Conservation (phyloP, 2,113 vertebrate genomes). For the Montifringilla adamsi region DNA sequence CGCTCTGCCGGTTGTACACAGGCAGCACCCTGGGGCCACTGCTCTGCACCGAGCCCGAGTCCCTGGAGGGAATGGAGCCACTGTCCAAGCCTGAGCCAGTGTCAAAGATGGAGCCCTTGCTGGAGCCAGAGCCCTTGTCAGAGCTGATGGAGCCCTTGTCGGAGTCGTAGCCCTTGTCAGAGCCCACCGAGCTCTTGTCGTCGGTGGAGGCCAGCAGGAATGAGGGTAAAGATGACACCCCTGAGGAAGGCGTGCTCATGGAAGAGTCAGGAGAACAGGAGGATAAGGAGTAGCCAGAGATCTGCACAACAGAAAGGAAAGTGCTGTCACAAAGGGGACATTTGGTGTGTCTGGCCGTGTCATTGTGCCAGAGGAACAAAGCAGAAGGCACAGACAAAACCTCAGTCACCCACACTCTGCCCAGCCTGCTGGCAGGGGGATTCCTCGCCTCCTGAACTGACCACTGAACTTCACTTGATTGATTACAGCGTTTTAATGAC, state of each 20-base stretch:
- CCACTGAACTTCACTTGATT: not conserved
- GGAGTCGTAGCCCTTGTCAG: not conserved
- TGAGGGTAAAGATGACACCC: slow-evolving; percentile 57
- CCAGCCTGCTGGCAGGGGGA: not conserved
- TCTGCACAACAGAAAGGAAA: slow-evolving; percentile 61
- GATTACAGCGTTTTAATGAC: not conserved
- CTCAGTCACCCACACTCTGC: not conserved
- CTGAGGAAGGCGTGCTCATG: slow-evolving; percentile 79
- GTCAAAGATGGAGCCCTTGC: not conserved
- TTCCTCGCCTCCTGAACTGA: not conserved
- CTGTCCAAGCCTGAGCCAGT: not conserved
- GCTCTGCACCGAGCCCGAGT: slow-evolving; percentile 34
- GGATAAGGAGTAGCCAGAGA: slow-evolving; percentile 76
- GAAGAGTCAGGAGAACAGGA: slow-evolving; percentile 81
- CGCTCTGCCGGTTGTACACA: slow-evolving; percentile 84
- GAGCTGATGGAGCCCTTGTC: not conserved
- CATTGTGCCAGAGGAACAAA: not conserved
- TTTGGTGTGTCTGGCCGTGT: not conserved
- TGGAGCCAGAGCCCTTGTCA: not conserved
- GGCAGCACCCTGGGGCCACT: slow-evolving; percentile 55
- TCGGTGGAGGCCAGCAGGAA: slow-evolving; percentile 49
- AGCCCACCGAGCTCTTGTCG: not conserved
- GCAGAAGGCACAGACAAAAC: not conserved
- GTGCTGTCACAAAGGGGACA: not conserved
- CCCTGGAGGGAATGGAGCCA: not conserved